These are phyloP conservation scores for Trochalopteron elliotii DNA, from an alignment of 2,113 vertebrate species.

Conservation along the genomic window DNA sequence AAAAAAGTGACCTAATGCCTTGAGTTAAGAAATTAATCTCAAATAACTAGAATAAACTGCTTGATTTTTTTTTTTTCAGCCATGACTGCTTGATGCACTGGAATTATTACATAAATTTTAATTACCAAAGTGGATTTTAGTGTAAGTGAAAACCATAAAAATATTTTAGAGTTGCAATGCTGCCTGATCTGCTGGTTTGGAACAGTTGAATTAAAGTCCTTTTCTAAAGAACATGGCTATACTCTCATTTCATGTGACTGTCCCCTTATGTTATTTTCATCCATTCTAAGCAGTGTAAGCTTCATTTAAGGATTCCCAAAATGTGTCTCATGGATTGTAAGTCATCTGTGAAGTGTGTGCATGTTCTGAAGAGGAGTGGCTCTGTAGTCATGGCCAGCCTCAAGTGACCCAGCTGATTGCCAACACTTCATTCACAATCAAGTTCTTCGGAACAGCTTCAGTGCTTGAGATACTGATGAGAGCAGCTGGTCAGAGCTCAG, in stretches of 20 bases:
- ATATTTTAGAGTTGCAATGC: background rate
- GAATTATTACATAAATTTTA: background rate
- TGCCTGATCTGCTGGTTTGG: background rate
- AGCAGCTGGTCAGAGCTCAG: background rate
- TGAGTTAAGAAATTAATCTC: slow-evolving; percentile 26
- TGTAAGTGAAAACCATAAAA: background rate
- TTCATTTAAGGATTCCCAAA: background rate
- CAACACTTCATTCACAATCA: background rate
- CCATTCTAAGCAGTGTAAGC: background rate
- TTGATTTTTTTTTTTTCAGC: background rate
- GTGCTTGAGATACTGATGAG: background rate
- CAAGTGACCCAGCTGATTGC: background rate
- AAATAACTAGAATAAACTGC: background rate
- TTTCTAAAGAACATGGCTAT: fast-evolving
- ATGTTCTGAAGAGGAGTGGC: background rate
- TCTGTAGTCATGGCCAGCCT: background rate
- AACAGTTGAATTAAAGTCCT: background rate
- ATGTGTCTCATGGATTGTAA: background rate
- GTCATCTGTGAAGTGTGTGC: background rate
- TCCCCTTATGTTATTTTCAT: background rate
- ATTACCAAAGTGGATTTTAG: background rate
- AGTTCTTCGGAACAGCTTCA: background rate
- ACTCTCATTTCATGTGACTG: background rate
- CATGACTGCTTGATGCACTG: background rate
- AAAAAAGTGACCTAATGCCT: background rate